These are phyloP conservation scores for Silurus glanis DNA, from an alignment of 2,113 vertebrate genomes.

Conservation along the genomic window DNA sequence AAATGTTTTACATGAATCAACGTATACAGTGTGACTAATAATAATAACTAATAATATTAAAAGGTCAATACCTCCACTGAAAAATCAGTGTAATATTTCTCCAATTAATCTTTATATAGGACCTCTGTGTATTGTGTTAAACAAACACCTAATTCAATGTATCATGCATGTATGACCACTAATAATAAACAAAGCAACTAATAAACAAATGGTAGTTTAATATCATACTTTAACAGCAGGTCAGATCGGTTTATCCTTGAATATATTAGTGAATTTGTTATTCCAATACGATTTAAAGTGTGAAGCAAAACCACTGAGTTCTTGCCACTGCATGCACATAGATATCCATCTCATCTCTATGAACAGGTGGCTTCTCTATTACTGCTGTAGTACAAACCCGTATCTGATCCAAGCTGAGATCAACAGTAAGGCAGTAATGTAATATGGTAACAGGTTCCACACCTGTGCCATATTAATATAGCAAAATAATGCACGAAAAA, in stretches of 20 bases:
- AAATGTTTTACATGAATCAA: neutral
- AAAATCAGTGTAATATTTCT: neutral
- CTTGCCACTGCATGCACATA: conserved; percentile 24
- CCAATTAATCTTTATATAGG: no score
- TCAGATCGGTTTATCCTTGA: conserved; percentile 2
- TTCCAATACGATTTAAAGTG: conserved; percentile 52
- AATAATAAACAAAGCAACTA: no score
- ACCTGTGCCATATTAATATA: conserved; percentile 17
- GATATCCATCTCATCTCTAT: conserved; percentile 45
- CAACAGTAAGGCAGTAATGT: conserved; percentile 16
- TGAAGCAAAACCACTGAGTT: conserved; percentile 20
- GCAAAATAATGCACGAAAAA: conserved; percentile 4
- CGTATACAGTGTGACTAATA: neutral
- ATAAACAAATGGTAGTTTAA: neutral
- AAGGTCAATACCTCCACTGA: neutral
- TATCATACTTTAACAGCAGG: neutral
- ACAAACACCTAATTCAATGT: neutral
- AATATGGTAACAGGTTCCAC: conserved; percentile 33
- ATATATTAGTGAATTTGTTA: conserved; percentile 1
- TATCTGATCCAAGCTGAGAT: conserved; percentile 41
- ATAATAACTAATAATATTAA: neutral
- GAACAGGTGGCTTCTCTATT: conserved; percentile 28
- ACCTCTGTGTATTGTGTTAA: neutral
- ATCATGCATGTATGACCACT: neutral
- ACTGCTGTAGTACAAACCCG: conserved; percentile 18